Percentiles rank a stretch among this genome's conserved stretches.
Evolutionary conservation across 1,140 invertebrate genomes (phyloP).

Genomic region (Hycleus phaleratus): DNA sequence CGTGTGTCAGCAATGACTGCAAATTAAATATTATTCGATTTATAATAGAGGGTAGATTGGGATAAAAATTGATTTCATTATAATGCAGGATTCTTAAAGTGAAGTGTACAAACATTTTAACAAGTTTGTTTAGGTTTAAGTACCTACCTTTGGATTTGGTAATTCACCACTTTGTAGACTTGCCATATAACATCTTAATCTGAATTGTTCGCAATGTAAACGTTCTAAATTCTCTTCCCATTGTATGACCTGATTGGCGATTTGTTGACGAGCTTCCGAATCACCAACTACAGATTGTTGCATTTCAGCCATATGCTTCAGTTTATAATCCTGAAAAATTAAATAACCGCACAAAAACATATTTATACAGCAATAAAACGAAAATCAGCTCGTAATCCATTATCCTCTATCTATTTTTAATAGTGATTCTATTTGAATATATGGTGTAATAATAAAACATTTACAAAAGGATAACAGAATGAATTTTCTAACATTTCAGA

Average conservation of each 20-base stretch:
- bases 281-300: conserved; percentile 92
- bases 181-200: conserved; percentile 93
- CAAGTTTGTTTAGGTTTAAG: not conserved
- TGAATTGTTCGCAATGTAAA: conserved; percentile 93
- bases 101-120: not conserved
- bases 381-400: not conserved
- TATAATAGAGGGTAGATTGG: not conserved
- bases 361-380: too few relatives aligned
- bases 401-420: too few relatives aligned
- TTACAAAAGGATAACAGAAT: conserved; percentile 15
- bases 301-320: conserved; percentile 96
- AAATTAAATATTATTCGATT: conserved; percentile 18
- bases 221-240: conserved; percentile 96
- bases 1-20: conserved; percentile 90
- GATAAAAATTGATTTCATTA: not conserved
- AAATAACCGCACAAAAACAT: too few relatives aligned
- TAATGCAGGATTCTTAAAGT: not conserved
- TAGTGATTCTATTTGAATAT: too few relatives aligned
- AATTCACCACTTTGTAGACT: conserved; percentile 92
- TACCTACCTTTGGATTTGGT: conserved; percentile 90
- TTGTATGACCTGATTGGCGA: conserved; percentile 85
- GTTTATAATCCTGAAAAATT: conserved; percentile 75
- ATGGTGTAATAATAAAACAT: conserved; percentile 11
- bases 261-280: conserved; percentile 80
- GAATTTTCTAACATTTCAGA: conserved; percentile 13